Conservation (phyloP, 2,113 vertebrate species). For the Cochlearius cochlearius region DNA sequence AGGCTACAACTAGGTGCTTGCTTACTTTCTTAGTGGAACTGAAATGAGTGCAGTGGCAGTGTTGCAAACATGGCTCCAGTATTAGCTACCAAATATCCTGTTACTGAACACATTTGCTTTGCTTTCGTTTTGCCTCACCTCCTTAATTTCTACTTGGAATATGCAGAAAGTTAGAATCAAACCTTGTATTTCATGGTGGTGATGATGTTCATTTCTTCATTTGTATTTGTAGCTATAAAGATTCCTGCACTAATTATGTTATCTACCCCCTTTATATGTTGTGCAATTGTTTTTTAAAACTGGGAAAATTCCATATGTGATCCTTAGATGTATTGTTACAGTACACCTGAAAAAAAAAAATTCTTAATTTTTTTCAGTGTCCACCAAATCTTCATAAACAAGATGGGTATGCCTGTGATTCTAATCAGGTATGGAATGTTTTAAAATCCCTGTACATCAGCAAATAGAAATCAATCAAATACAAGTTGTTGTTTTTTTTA, state of each 20-base stretch:
- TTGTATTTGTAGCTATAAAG: neutral
- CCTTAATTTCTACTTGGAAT: neutral
- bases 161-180: neutral
- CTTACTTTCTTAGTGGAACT: neutral
- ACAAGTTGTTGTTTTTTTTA: neutral
- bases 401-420: slow-evolving; percentile 91
- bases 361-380: slow-evolving; percentile 77
- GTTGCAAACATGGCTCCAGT: neutral
- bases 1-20: neutral
- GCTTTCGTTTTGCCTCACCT: neutral
- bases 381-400: slow-evolving; percentile 98
- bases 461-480: neutral
- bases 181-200: neutral
- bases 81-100: neutral
- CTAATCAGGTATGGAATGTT: slow-evolving; percentile 83
- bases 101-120: neutral
- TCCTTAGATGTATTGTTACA: neutral
- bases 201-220: neutral
- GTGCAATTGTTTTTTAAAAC: neutral
- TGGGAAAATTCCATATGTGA: neutral
- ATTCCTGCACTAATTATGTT: neutral
- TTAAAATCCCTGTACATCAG: neutral
- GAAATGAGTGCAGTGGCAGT: neutral
- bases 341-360: neutral
- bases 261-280: neutral